Conservation (phyloP, 2,888 invertebrate species). For the Empis livida region DNA sequence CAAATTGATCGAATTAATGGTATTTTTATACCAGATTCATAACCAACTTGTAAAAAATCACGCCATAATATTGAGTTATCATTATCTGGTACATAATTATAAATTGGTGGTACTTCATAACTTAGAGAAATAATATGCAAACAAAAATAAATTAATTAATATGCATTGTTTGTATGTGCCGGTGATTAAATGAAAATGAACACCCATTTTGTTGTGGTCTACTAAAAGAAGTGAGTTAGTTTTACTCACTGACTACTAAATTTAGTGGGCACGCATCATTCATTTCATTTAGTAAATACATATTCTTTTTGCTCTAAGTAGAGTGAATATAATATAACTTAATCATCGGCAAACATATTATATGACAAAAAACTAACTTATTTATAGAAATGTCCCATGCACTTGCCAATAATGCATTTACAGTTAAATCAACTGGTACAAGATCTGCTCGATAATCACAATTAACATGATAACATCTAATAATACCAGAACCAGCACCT, state of each 20-base stretch:
- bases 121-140: constrained; percentile 4
- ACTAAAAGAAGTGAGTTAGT: no score
- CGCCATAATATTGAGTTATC: constrained; percentile 73
- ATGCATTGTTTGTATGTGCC: no score
- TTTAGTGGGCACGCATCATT: no score
- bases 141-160: neutral
- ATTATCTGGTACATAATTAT: constrained; percentile 74
- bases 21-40: constrained; percentile 38
- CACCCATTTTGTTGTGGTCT: no score
- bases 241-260: no score
- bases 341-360: no score
- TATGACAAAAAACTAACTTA: no score
- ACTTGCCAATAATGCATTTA: constrained; percentile 36
- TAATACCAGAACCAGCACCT: constrained; percentile 33
- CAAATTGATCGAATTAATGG: constrained; percentile 56
- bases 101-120: constrained; percentile 45
- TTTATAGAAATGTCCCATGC: constrained; percentile 32
- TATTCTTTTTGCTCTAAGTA: no score
- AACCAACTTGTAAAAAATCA: constrained; percentile 43
- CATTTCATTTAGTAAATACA: no score
- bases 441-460: constrained; percentile 31
- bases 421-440: constrained; percentile 36
- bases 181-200: no score
- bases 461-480: constrained; percentile 33
- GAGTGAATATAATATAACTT: no score